Evolutionary conservation across 2,113 vertebrate species (phyloP), one percentile per base, ranked within the genome.

Genomic region (Tricholaema leucomelas): DNA sequence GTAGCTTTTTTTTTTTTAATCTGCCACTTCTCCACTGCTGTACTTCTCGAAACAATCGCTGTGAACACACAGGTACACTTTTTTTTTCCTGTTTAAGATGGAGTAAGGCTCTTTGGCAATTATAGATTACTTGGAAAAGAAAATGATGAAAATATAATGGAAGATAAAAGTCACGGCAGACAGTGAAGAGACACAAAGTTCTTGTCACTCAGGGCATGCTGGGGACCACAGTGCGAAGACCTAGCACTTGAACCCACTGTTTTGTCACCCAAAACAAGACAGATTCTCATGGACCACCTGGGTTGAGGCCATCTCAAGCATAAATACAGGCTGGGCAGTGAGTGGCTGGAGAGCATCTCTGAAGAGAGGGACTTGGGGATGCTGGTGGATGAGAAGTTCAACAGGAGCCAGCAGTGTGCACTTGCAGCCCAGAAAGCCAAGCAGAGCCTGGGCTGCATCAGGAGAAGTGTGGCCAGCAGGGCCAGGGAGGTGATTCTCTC

Each of bases 191-290:
- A 38, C 27, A 24, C 15, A 19, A 21, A 21, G 15, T 25, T 59
- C n/a, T 14, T 31, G 5, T 25, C 0, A 0, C 21, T 36, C 2
- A 1, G 25, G 36, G 40, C 0, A 1, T 9, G 40, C 40, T 40
- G 77, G 46, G 44, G 67, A 27, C 4, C 48, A 2, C 0, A 0
- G 50, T 65, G 50, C 67, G 44, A 52, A 38, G 44, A 30, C 65
- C 19, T 24, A 19, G 8, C 77, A 36, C 21, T 33, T 48, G 64
- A 31, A 35, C 6, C n/a, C 7, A 2, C 40, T 3, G 0, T 42
- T 90, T 58, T 61, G 40, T 56, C 78, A 19, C 42, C 17, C 27
- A 21, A 3, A 50, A 15, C 46, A 2, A 6, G 9, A 7, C 1
- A 5, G 20, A 30, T 69, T 20, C 55, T 50, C n/a, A n/a, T n/a